Evolutionary conservation across 2,888 invertebrate species (phyloP).

Genomic region (Pristionchus mayeri): DNA sequence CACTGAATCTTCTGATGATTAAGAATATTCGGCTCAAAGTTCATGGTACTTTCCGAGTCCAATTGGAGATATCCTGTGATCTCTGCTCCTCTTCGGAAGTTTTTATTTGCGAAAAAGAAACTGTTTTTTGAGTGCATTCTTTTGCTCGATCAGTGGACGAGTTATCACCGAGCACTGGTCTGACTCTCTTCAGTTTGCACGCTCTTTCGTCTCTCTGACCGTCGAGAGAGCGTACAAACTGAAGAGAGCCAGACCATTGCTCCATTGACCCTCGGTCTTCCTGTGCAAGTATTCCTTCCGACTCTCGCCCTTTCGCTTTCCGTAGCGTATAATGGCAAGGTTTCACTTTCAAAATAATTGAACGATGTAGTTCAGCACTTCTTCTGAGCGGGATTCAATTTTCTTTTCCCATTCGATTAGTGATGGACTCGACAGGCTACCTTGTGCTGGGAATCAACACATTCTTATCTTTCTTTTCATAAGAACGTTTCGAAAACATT

Average conservation of each 20-base stretch:
- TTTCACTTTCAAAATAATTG: background rate
- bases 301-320: background rate
- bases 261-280: background rate
- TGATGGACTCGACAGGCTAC: background rate
- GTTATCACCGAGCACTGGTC: no score
- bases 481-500: background rate
- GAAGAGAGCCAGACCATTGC: no score
- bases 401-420: background rate
- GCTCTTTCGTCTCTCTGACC: no score
- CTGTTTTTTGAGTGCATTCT: background rate
- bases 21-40: background rate
- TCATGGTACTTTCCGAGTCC: background rate
- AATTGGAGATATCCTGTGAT: no score
- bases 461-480: constrained; percentile 1
- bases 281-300: background rate
- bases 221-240: no score
- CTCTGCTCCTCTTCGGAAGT: no score
- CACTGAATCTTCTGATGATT: background rate
- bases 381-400: background rate
- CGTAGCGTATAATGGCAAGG: background rate
- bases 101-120: background rate
- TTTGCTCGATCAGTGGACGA: background rate
- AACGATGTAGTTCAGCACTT: background rate
- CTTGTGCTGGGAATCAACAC: background rate
- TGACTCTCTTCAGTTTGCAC: no score